Evolutionary conservation across 64 coral and sea anemone species (phyloP), one percentile per base, ranked within the genome.

Genomic region (Actinia equina): DNA sequence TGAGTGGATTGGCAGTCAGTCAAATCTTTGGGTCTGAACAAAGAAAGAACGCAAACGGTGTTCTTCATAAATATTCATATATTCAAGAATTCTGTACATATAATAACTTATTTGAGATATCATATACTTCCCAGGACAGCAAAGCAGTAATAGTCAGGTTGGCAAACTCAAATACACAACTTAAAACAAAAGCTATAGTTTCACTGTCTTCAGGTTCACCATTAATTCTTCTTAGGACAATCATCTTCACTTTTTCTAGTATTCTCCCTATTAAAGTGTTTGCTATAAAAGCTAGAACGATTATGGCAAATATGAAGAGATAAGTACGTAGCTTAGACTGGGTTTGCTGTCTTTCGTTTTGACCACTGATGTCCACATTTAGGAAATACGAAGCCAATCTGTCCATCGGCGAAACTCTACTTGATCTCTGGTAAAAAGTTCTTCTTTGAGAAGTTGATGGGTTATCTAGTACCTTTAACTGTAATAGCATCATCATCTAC

Each of bases 251-350:
- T 0, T 63, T 85, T 60, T 85, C 83, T 42, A 63, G 37, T 85
- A 85, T 10, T 41, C 83, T 85, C 41, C 83, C 83, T 41, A 63
- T 63, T 7, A 85, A 52, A 17, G 83, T 85, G 83, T 85, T 85
- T 37, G 59, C 49, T 17, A 85, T 42, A 63, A 85, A 85, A 22
- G 83, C 83, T 25, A 85, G 23, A 1, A 61, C 41, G 8, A 85
- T 63, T 56, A 62, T 11, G 7, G 23, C 6, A 14, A 54, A 44
- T 4, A 85, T 63, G 20, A 63, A 57, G 6, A 57, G 17, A 85
- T 60, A 60, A 7, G 8, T 17, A 60, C 83, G 83, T 30, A 52
- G 44, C 4, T 51, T 81, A 7, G 53, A 61, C 22, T 53, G 83
- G 7, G 16, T 6, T 7, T 22, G 9, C 43, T 85, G 61, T 37